These are phyloP conservation scores for Halictus rubicundus DNA, from an alignment of 1,140 invertebrate species.

Conservation along the genomic window DNA sequence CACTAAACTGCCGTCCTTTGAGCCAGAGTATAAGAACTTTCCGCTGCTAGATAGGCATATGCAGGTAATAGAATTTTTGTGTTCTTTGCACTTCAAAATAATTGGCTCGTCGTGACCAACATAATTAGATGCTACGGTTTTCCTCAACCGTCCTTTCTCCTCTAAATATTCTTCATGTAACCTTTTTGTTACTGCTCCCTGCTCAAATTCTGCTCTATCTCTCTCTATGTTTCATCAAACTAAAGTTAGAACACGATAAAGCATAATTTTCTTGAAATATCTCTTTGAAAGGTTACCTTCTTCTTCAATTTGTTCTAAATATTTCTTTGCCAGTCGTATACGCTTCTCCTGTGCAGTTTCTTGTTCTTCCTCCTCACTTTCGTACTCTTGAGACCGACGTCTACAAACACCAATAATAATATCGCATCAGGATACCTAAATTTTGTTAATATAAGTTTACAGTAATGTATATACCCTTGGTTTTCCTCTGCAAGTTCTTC, in stretches of 20 bases:
- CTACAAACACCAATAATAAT: conserved; percentile 16
- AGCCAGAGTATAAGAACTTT: conserved; percentile 89
- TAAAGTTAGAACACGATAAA: neutral
- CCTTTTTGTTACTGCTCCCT: conserved; percentile 86
- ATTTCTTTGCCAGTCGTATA: conserved; percentile 92
- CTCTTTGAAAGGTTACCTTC: conserved; percentile 80
- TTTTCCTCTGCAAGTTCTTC: conserved; percentile 74
- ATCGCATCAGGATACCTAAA: neutral
- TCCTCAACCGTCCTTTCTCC: conserved; percentile 89
- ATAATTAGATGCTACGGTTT: conserved; percentile 87
- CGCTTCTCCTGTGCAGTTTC: conserved; percentile 95
- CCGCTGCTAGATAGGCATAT: conserved; percentile 89
- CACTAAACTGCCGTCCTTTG: conserved; percentile 93
- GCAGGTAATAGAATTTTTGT: conserved; percentile 90
- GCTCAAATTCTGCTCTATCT: conserved; percentile 85
- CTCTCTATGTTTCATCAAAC: conserved; percentile 80
- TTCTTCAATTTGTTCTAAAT: conserved; percentile 91
- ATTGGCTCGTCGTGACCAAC: conserved; percentile 80
- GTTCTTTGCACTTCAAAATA: conserved; percentile 86
- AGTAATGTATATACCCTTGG: conserved; percentile 44
- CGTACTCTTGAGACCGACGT: conserved; percentile 43
- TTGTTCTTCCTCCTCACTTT: conserved; percentile 84
- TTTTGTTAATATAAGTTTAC: neutral
- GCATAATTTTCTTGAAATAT: neutral
- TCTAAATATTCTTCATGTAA: conserved; percentile 92